phyloP scores from a whole-genome alignment of 2,113 vertebrate genomes.

The Aleadryas rufinucha region DNA sequence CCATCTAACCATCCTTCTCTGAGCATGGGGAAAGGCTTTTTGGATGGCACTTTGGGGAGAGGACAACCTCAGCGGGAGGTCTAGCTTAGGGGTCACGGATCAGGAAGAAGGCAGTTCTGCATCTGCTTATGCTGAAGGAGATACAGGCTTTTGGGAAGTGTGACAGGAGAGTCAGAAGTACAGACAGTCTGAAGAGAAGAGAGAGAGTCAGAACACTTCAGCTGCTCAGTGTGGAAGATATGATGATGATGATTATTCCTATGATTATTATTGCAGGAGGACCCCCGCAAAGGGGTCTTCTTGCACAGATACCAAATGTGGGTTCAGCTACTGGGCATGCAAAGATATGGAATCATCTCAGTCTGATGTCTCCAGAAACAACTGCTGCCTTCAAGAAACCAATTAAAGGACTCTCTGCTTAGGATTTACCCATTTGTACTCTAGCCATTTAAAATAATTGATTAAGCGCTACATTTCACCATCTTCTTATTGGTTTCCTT shows the following conservation, averaged over 20 bases:
- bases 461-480: neutral
- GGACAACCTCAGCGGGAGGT: neutral
- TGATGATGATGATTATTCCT: neutral
- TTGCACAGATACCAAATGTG: neutral
- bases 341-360: neutral
- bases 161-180: neutral
- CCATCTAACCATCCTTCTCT: neutral
- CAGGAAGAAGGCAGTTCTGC: neutral
- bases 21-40: neutral
- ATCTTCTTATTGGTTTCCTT: neutral
- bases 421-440: neutral
- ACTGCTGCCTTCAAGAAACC: neutral
- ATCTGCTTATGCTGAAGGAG: neutral
- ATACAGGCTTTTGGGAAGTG: neutral
- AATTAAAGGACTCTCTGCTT: neutral
- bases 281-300: neutral
- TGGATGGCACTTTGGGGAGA: neutral
- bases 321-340: neutral
- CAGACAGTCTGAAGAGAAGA: no score
- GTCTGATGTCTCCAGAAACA: neutral
- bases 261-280: neutral
- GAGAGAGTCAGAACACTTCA: neutral
- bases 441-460: neutral
- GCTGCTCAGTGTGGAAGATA: neutral
- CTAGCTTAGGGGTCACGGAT: neutral